Evolutionary conservation across 92 coral and sea anemone genomes (phyloP), one percentile per base, ranked within the genome.

Genomic region (Blastomussa wellsi): DNA sequence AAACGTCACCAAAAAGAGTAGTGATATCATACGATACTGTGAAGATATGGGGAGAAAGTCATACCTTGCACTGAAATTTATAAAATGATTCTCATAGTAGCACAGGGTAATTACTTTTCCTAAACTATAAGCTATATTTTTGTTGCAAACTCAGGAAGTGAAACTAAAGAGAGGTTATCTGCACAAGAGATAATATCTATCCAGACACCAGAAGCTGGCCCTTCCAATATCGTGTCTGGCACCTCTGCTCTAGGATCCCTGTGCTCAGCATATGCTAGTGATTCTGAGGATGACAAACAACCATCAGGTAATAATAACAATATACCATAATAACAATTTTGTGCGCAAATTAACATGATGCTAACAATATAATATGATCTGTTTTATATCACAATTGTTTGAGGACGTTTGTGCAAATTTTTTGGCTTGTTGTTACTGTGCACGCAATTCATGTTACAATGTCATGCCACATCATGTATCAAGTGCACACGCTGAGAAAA

Each of bases 201-300:
- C 22, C n/a, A 24, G 22, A 38, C 24, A 16, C 19, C 75, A 19
- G 78, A 36, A 71, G 33, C 78, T 14, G 41, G 5, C 1, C 37
- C 55, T 53, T 38, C 20, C 22, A 33, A n/a, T 74, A 49, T 0
- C 10, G 31, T 5, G 4, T 55, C 62, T 32, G 72, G 38, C 7
- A 13, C 31, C 15, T 57, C 87, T 38, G 87, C 81, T 20, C 62
- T 83, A 19, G 22, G 29, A 59, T 83, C 81, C 19, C 74, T 83
- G 11, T 83, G 81, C 35, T 74, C 81, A 33, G 81, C 81, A 4
- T 83, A 83, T 83, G 87, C 87, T 26, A 83, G 87, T 60, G 87
- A 83, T 29, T 83, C 87, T 26, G 87, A 74, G 4, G 81, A 57
- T 5, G 44, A 74, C 4, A 41, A 82, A 38, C 69, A 60, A 59